Percentiles rank a stretch among this genome's conserved stretches.
These are phyloP conservation scores for Byasa hedistus DNA, from an alignment of 2,888 invertebrate species.

Conservation along the genomic window DNA sequence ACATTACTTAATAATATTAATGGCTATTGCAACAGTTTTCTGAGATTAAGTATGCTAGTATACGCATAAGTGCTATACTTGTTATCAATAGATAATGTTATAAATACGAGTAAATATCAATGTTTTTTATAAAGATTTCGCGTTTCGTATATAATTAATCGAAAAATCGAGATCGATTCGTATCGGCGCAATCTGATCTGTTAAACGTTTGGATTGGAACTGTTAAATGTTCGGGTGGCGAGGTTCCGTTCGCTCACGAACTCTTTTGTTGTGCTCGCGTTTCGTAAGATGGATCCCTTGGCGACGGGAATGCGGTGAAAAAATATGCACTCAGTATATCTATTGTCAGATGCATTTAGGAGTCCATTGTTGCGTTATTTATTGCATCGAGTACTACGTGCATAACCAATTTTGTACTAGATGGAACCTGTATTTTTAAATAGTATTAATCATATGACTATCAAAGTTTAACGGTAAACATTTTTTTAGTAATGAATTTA, in stretches of 20 bases:
- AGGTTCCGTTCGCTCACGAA: conserved; percentile 4
- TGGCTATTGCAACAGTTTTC: too few relatives aligned
- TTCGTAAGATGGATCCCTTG: neutral
- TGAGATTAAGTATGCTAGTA: too few relatives aligned
- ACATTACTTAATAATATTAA: too few relatives aligned
- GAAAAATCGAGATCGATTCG: conserved; percentile 1
- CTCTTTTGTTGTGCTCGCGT: conserved; percentile 1
- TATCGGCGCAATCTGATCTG: conserved; percentile 5
- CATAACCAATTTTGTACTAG: neutral
- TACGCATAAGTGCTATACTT: too few relatives aligned
- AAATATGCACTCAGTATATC: neutral
- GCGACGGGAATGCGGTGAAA: neutral
- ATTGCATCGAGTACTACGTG: neutral
- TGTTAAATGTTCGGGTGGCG: neutral
- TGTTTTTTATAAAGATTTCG: conserved; percentile 5
- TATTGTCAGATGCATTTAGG: neutral
- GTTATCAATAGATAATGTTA: too few relatives aligned
- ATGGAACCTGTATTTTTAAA: neutral
- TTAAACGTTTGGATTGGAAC: conserved; percentile 12
- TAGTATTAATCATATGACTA: too few relatives aligned
- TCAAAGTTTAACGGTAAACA: too few relatives aligned
- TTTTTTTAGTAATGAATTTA: too few relatives aligned
- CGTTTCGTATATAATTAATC: neutral
- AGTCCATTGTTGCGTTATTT: neutral
- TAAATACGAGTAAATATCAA: neutral